Conservation (phyloP, 1,140 invertebrate species). For the Tetramorium alpestre region DNA sequence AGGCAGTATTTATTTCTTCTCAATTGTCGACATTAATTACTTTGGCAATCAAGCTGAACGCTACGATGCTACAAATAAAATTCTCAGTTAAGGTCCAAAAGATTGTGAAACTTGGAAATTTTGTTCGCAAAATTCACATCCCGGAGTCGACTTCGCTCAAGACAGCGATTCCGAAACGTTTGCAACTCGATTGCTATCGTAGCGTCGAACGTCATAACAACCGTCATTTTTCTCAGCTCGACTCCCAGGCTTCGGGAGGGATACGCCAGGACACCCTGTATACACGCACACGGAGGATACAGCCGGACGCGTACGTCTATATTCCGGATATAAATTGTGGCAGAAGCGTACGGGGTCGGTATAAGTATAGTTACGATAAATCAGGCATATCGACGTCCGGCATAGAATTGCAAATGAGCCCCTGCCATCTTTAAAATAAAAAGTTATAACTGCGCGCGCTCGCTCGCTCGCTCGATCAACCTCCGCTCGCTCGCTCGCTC, state of each 20-base stretch:
- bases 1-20: neutral
- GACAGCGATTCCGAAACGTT: neutral
- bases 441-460: slow-evolving; percentile 77
- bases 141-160: too few species aligned
- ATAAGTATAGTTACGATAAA: slow-evolving; percentile 85
- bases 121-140: neutral
- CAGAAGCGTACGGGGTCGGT: slow-evolving; percentile 74
- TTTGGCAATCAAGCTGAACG: neutral
- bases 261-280: slow-evolving; percentile 34
- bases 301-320: slow-evolving; percentile 52
- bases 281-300: slow-evolving; percentile 26
- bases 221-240: neutral
- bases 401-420: slow-evolving; percentile 86
- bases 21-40: neutral
- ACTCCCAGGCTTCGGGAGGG: too few species aligned
- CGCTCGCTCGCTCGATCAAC: slow-evolving; percentile 26
- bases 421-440: slow-evolving; percentile 85
- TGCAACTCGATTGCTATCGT: neutral
- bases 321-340: slow-evolving; percentile 78
- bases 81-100: too few species aligned
- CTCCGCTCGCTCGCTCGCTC: slow-evolving; percentile 23
- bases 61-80: neutral
- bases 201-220: neutral
- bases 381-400: slow-evolving; percentile 85
- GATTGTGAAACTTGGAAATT: neutral